Percentiles rank a stretch among this genome's conserved stretches.
Conservation (phyloP, 2,113 vertebrate genomes). For the Scatophagus argus region DNA sequence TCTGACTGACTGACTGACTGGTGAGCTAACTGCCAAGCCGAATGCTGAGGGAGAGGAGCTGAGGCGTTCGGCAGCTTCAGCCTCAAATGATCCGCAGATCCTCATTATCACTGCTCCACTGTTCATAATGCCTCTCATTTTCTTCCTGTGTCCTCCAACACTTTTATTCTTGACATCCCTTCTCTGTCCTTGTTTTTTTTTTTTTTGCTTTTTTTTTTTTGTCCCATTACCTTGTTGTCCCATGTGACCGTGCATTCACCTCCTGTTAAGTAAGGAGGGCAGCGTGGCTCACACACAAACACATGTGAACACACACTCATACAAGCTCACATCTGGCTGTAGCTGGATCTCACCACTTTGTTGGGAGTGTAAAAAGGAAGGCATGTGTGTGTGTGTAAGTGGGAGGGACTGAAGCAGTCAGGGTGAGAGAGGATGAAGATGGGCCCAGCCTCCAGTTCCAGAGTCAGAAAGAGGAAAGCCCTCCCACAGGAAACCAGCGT, state of each 20-base stretch:
- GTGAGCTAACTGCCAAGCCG: constrained; percentile 1
- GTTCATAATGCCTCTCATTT: constrained; percentile 19
- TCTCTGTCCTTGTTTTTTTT: constrained; percentile 31
- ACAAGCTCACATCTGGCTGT: constrained; percentile 61
- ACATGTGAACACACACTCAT: neutral
- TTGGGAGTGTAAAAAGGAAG: constrained; percentile 41
- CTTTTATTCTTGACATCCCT: constrained; percentile 7
- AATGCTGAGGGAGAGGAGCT: constrained; percentile 19
- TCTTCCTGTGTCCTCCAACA: constrained; percentile 32
- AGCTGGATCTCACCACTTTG: constrained; percentile 61
- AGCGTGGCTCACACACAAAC: neutral
- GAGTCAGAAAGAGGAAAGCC: constrained; percentile 68
- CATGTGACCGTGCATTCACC: constrained; percentile 59
- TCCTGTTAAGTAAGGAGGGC: constrained; percentile 51
- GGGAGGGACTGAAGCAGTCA: constrained; percentile 48
- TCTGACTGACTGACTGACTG: constrained; percentile 37
- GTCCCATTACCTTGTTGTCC: constrained; percentile 34
- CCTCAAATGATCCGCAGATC: constrained; percentile 17
- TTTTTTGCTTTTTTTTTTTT: constrained; percentile 29
- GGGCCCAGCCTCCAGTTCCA: constrained; percentile 68
- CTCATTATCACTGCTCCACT: constrained; percentile 31
- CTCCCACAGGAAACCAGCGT: constrained; percentile 81
- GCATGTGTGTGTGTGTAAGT: constrained; percentile 33
- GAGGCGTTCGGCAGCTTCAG: constrained; percentile 5
- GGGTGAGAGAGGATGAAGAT: constrained; percentile 68